phyloP scores from a whole-genome alignment of 2,113 vertebrate genomes.

The Callithrix jacchus region DNA sequence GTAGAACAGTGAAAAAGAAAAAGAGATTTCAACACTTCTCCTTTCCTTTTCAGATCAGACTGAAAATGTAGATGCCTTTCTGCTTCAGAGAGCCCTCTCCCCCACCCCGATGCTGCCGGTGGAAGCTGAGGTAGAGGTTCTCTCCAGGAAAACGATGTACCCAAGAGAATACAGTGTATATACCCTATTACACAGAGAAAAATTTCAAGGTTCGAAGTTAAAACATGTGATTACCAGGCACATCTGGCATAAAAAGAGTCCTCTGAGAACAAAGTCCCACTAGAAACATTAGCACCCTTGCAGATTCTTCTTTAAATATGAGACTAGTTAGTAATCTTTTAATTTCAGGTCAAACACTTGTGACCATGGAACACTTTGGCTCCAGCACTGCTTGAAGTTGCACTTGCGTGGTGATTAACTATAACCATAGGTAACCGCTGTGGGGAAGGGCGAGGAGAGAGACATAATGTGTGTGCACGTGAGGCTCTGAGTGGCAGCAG shows the following conservation, averaged over 20 bases:
- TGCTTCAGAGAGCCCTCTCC: neutral
- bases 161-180: neutral
- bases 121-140: neutral
- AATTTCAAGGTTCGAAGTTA: neutral
- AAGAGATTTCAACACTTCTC: neutral
- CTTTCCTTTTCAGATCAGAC: neutral
- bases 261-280: neutral
- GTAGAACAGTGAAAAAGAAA: neutral
- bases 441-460: neutral
- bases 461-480: too few relatives aligned
- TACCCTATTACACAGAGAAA: neutral
- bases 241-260: neutral
- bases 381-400: neutral
- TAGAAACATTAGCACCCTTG: neutral
- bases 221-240: too few relatives aligned
- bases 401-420: neutral
- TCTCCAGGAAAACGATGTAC: neutral
- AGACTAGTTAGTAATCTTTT: neutral
- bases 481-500: neutral
- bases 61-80: fast-evolving
- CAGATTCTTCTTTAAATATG: neutral
- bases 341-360: neutral
- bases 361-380: neutral
- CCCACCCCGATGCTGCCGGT: fast-evolving
- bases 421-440: too few relatives aligned